phyloP scores from a whole-genome alignment of 2,797 vertebrate species.

The Hyperoplus lanceolatus region DNA sequence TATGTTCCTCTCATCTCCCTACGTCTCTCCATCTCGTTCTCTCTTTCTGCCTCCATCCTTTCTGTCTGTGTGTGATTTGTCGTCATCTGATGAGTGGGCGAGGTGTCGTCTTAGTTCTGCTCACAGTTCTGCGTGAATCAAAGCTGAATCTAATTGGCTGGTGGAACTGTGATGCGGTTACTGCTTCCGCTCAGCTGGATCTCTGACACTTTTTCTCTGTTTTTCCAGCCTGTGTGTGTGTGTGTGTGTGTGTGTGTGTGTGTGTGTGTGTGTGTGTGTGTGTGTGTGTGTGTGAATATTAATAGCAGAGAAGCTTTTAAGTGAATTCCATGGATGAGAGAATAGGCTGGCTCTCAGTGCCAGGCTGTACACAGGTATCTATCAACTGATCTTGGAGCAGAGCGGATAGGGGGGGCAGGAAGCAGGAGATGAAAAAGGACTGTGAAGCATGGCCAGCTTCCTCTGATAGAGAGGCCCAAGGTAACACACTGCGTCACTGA shows the following conservation, averaged over 20 bases:
- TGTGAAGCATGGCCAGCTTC: conserved; percentile 74
- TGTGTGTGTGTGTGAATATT: conserved; percentile 26
- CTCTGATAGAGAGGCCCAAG: conserved; percentile 69
- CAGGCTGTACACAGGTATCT: conserved; percentile 57
- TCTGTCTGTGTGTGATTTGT: conserved; percentile 41
- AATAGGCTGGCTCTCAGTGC: conserved; percentile 51
- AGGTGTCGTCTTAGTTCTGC: conserved; percentile 55
- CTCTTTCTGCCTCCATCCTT: conserved; percentile 11
- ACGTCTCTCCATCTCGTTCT: conserved; percentile 10
- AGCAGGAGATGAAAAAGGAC: conserved; percentile 74
- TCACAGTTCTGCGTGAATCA: conserved; percentile 62
- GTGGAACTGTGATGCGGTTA: conserved; percentile 43
- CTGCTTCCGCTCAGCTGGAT: conserved; percentile 44
- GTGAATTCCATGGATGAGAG: conserved; percentile 73
- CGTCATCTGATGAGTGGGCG: conserved; percentile 69
- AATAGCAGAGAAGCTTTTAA: conserved; percentile 61
- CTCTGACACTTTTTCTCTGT: conserved; percentile 22
- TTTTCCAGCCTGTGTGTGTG: conserved; percentile 13
- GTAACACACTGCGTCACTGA: conserved; percentile 28
- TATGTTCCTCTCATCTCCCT: conserved; percentile 6
- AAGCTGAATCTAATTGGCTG: conserved; percentile 45
- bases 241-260: conserved; percentile 16
- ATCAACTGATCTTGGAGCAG: conserved; percentile 69
- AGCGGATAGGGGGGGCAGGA: conserved; percentile 46
- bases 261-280: conserved; percentile 8